phyloP scores from a whole-genome alignment of 2,113 vertebrate genomes.

The Myocastor coypus region DNA sequence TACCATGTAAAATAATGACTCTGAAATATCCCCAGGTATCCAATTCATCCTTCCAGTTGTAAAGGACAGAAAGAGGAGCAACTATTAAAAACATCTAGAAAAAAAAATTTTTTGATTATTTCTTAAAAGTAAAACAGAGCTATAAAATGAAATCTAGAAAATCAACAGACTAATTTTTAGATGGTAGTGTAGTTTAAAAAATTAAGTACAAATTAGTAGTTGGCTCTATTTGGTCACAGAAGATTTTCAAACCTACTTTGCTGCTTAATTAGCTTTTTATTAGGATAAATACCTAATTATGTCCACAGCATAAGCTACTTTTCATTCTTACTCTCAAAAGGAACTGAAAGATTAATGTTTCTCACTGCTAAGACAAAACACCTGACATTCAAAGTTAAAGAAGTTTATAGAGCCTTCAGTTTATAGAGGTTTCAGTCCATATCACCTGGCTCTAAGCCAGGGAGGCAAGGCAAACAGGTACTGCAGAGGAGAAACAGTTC shows the following conservation, averaged over 20 bases:
- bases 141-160: constrained; percentile 14
- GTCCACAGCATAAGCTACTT: background rate
- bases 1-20: constrained; percentile 92
- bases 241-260: background rate
- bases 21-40: constrained; percentile 98
- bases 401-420: background rate
- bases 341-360: background rate
- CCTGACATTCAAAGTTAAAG: background rate
- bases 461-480: background rate
- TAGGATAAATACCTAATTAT: background rate
- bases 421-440: background rate
- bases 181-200: background rate
- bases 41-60: constrained; percentile 98
- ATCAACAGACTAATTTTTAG: background rate
- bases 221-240: constrained; percentile 39
- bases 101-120: background rate
- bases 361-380: background rate
- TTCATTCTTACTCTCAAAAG: background rate
- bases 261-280: constrained; percentile 31
- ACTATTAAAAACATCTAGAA: constrained; percentile 95
- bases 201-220: background rate
- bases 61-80: constrained; percentile 96
- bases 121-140: constrained; percentile 6
- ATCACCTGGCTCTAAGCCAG: background rate
- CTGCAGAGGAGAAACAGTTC: background rate